phyloP scores from a whole-genome alignment of 92 coral and sea anemone genomes.

The Montipora capitata region DNA sequence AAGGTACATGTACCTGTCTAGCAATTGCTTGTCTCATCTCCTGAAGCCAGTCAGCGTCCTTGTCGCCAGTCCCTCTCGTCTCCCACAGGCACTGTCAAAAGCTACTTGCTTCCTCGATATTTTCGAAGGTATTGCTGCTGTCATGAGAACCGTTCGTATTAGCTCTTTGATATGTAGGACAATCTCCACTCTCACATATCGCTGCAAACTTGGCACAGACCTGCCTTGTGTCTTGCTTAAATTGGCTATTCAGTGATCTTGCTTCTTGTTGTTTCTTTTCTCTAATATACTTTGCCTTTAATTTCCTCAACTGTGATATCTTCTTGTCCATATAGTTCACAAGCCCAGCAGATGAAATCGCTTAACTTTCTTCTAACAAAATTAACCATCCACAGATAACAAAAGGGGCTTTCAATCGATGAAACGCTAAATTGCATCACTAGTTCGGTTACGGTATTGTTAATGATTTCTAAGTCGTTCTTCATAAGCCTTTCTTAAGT shows the following conservation, averaged over 20 bases:
- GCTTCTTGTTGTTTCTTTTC: constrained; percentile 31
- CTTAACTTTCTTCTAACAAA: neutral
- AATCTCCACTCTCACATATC: constrained; percentile 3
- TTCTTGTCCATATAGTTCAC: constrained; percentile 46
- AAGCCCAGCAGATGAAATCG: constrained; percentile 28
- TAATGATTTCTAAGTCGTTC: constrained; percentile 40
- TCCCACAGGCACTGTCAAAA: constrained; percentile 52
- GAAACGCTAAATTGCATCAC: constrained; percentile 33
- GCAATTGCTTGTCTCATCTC: constrained; percentile 26
- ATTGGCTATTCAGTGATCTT: constrained; percentile 37
- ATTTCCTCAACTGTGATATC: constrained; percentile 22
- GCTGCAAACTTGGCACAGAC: neutral
- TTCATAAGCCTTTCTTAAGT: constrained; percentile 41
- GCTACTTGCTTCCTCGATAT: constrained; percentile 14
- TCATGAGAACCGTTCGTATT: too few relatives aligned
- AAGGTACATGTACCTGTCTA: neutral
- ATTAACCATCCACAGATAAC: too few relatives aligned
- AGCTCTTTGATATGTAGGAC: neutral
- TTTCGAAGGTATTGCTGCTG: neutral
- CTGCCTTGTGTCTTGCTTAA: constrained; percentile 29
- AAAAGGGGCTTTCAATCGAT: constrained; percentile 33
- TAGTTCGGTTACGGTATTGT: constrained; percentile 38
- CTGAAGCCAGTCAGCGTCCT: constrained; percentile 23
- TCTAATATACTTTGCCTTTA: constrained; percentile 18
- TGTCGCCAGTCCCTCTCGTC: constrained; percentile 29